Conservation (phyloP, 2,797 vertebrate genomes). For the Saxicola maurus region DNA sequence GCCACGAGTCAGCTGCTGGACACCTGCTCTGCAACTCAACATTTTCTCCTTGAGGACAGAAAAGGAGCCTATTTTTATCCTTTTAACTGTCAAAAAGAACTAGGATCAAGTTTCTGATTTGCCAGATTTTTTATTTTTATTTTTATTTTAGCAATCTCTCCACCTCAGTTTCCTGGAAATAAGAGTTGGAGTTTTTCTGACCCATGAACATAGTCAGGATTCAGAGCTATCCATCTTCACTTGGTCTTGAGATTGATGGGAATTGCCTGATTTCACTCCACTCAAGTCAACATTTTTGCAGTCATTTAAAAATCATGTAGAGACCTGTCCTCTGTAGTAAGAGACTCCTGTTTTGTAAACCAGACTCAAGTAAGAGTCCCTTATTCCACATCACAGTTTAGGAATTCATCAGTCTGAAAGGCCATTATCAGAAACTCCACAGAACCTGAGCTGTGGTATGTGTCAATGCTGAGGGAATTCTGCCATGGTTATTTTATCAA, state of each 20-base stretch:
- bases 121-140: background rate
- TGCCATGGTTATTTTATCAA: conserved; percentile 12
- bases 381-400: background rate
- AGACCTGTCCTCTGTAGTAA: background rate
- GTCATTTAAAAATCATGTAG: background rate
- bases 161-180: background rate
- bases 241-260: background rate
- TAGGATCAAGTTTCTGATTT: background rate
- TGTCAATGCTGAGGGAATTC: background rate
- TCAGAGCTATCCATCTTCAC: background rate
- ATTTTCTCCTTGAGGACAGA: background rate
- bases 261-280: background rate
- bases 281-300: background rate
- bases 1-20: background rate
- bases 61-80: background rate
- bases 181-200: background rate
- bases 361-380: background rate
- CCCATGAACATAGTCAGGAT: background rate
- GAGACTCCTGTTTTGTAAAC: background rate
- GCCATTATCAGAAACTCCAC: background rate
- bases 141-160: background rate
- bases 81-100: background rate
- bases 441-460: background rate
- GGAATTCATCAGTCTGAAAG: background rate
- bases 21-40: background rate